A percentile compares a stretch with the other conserved stretches of the same genome.
Evolutionary conservation across 2,797 vertebrate genomes (phyloP).

Genomic region (Netta rufina): DNA sequence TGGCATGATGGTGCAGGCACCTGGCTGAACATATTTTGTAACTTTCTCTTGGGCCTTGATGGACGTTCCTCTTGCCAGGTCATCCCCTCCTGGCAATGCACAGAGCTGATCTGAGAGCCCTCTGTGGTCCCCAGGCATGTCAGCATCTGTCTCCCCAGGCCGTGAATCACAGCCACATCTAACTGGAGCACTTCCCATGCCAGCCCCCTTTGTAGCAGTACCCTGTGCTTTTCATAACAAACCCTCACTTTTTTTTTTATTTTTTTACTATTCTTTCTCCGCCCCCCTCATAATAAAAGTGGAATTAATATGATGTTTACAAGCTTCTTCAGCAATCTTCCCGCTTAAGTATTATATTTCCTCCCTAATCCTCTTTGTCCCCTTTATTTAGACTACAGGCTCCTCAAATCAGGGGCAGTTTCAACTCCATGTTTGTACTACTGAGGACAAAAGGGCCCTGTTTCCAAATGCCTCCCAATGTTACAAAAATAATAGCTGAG

Average conservation of each 20-base stretch:
- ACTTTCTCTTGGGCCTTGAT: background rate
- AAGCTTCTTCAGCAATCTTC: background rate
- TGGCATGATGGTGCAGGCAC: background rate
- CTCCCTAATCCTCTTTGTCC: background rate
- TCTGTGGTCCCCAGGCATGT: background rate
- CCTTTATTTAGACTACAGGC: constrained; percentile 25
- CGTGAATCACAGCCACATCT: background rate
- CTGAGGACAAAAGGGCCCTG: background rate
- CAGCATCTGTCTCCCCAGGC: background rate
- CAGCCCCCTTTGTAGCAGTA: background rate
- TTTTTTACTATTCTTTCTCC: background rate
- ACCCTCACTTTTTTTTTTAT: background rate
- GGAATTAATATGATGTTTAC: constrained; percentile 33
- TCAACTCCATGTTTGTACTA: background rate
- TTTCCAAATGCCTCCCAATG: background rate
- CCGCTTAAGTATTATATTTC: constrained; percentile 32
- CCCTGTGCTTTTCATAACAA: background rate
- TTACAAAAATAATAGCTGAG: background rate
- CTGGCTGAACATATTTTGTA: background rate
- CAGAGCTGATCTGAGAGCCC: background rate
- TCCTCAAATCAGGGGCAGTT: background rate
- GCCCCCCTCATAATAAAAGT: background rate
- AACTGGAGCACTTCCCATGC: background rate
- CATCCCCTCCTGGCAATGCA: background rate
- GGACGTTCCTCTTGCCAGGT: background rate